Evolutionary conservation across 2,888 invertebrate genomes (phyloP).

Genomic region (Hypolimnas misippus): DNA sequence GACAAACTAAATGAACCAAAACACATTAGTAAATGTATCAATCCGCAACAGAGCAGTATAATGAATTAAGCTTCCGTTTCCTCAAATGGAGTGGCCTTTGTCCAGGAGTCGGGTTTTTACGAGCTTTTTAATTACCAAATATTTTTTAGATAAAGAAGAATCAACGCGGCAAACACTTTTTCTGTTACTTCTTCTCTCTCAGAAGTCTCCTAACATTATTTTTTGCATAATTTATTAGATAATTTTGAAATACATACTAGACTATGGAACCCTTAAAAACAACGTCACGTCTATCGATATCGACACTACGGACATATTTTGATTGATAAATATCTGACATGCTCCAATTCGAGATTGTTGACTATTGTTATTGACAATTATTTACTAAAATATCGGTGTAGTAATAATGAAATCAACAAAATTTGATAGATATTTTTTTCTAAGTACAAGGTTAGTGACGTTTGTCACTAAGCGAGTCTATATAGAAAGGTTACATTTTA

Average conservation of each 20-base stretch:
- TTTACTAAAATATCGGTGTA: constrained; percentile 40
- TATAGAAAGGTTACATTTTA: too few relatives aligned
- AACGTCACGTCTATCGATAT: constrained; percentile 25
- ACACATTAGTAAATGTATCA: too few relatives aligned
- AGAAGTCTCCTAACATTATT: background rate
- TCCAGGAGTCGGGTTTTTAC: too few relatives aligned
- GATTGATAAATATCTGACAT: constrained; percentile 45
- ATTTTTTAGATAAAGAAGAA: too few relatives aligned
- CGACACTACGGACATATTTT: constrained; percentile 36
- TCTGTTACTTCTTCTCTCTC: too few relatives aligned
- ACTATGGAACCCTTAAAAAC: background rate
- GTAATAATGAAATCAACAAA: constrained; percentile 31
- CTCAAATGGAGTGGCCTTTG: too few relatives aligned
- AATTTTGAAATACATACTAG: background rate
- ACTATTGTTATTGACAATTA: constrained; percentile 43
- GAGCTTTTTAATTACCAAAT: too few relatives aligned
- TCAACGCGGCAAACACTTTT: too few relatives aligned
- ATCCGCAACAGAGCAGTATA: too few relatives aligned
- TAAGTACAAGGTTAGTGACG: constrained; percentile 56
- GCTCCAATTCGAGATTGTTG: constrained; percentile 45
- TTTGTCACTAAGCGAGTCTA: constrained; percentile 57
- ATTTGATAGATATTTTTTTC: constrained; percentile 46
- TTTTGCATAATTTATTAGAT: background rate
- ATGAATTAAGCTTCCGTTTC: too few relatives aligned
- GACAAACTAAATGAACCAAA: too few relatives aligned